phyloP scores from a whole-genome alignment of 2,888 invertebrate species.

The Oithona nana region DNA sequence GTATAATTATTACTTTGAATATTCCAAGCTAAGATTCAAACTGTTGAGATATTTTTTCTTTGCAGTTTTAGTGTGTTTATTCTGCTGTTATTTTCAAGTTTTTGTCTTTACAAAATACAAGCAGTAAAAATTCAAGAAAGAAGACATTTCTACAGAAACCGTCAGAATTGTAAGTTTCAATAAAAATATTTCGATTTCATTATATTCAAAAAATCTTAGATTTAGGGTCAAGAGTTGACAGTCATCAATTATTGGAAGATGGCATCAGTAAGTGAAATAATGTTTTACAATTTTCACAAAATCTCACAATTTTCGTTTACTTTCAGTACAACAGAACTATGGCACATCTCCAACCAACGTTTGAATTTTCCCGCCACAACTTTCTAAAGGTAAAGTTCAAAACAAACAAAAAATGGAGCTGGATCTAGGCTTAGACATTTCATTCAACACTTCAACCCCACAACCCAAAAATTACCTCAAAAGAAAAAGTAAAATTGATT shows the following conservation, averaged over 20 bases:
- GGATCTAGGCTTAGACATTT: no score
- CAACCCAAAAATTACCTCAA: no score
- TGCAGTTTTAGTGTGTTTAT: not conserved
- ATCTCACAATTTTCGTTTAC: no score
- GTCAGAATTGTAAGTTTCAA: not conserved
- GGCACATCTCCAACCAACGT: no score
- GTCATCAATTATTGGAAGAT: not conserved
- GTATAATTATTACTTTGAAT: not conserved
- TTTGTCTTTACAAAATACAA: not conserved
- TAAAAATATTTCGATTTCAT: not conserved
- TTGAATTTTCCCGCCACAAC: no score
- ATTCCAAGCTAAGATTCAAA: not conserved
- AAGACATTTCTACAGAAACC: not conserved
- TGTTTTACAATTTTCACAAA: no score
- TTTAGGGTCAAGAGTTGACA: not conserved
- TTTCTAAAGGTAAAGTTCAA: no score
- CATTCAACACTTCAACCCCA: no score
- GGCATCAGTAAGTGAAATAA: no score
- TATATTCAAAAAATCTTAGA: not conserved
- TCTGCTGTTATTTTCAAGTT: not conserved
- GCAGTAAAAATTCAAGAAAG: not conserved
- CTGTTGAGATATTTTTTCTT: not conserved
- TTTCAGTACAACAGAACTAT: not conserved
- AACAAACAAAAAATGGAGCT: no score
- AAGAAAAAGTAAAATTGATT: no score